phyloP scores from a whole-genome alignment of 2,888 invertebrate species.

The Acleris sparsana region DNA sequence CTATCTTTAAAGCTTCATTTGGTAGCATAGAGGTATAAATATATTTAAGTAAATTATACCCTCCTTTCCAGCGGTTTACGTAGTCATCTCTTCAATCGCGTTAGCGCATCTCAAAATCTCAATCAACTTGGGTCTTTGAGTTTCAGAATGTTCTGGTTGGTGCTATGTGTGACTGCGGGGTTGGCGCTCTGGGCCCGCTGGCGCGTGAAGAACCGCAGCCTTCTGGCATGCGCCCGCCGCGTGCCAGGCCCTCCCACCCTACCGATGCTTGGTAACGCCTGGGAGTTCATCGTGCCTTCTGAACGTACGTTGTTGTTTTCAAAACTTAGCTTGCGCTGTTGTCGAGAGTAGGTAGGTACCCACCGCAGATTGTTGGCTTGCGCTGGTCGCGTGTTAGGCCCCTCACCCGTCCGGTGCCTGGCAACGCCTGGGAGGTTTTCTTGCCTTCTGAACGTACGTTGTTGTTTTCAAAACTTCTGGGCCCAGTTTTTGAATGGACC shows the following conservation, averaged over 20 bases:
- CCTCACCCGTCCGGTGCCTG: slow-evolving; percentile 59
- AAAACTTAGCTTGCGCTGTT: slow-evolving; percentile 55
- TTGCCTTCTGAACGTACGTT: slow-evolving; percentile 58
- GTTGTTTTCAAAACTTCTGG: too few relatives aligned
- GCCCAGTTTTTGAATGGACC: too few relatives aligned
- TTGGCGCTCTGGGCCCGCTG: slow-evolving; percentile 56
- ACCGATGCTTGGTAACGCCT: slow-evolving; percentile 65
- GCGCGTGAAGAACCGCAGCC: slow-evolving; percentile 55
- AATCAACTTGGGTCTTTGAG: too few relatives aligned
- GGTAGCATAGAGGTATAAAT: too few relatives aligned
- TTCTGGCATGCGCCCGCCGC: slow-evolving; percentile 53
- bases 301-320: slow-evolving; percentile 50
- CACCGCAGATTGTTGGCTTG: slow-evolving; percentile 54
- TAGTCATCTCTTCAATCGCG: too few relatives aligned
- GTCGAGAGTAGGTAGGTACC: slow-evolving; percentile 56
- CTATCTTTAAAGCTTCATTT: too few relatives aligned
- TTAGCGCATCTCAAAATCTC: too few relatives aligned
- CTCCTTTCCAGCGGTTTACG: too few relatives aligned
- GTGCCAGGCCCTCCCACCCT: slow-evolving; percentile 62
- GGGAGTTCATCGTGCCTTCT: slow-evolving; percentile 57
- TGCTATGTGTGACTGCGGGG: slow-evolving; percentile 42
- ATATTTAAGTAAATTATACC: too few relatives aligned
- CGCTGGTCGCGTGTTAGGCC: slow-evolving; percentile 60
- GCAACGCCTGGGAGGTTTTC: slow-evolving; percentile 63
- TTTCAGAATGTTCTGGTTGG: slow-evolving; percentile 55